Evolutionary conservation across 2,888 invertebrate genomes (phyloP), one percentile per base, ranked within the genome.

Genomic region (Tetrapedia diversipes): DNA sequence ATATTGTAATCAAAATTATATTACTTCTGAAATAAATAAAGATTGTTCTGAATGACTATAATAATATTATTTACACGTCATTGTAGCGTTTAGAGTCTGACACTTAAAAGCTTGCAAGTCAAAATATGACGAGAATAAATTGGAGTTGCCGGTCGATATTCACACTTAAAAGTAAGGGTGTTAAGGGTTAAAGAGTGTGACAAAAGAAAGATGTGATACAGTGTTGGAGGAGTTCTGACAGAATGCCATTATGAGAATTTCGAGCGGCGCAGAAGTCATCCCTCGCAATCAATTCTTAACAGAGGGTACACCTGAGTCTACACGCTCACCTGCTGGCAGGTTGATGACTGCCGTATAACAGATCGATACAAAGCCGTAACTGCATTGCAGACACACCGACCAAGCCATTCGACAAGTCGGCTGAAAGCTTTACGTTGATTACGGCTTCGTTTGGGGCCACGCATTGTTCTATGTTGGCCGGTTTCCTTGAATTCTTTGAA

Each of bases 351-450:
- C 82, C 82, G 84, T 87, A 83, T 81, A 88, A 85, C 88, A 87
- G 89, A 86, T 89, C 89, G 89, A 89, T 89, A 89, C 84, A 73
- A 79, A 82, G 79, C 84, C 79, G 85, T 86, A 86, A 87, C 89
- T 89, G 89, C 89, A 89, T 85, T 89, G 89, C 89, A 89, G 89
- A 84, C 87, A 84, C 80, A 83, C 81, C 78, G 67, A 73, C 81
- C 68, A 81, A 76, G 73, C 79, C 80, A 76, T 80, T 81, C 79
- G 79, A 82, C 78, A 81, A 84, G 76, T 79, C 76, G 57, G 19
- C 39, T 29, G 51, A 74, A 74, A 80, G 65, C 71, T 74, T 47
- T 39, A 51, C 24, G 19, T 27, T 70, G 57, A 37, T 67, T 78
- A 63, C 19, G 47, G 24, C n/a, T 27, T n/a, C 10, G 34, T 34